Conservation (phyloP, 2,797 vertebrate genomes). For the Parambassis ranga region DNA sequence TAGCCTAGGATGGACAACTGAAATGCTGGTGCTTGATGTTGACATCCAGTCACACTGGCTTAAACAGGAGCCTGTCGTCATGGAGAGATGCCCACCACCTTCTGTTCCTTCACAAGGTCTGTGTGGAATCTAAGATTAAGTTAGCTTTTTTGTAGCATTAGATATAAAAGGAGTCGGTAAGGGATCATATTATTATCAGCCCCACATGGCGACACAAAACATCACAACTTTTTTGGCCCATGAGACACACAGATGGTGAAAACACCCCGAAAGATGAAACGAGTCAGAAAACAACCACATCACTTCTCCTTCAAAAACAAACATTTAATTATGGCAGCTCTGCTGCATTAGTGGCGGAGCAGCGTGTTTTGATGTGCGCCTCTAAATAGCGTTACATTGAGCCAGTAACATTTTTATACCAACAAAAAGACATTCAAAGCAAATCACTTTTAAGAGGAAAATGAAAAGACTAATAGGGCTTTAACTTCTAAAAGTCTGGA, state of each 20-base stretch:
- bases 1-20: no score
- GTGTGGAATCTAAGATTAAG: no score
- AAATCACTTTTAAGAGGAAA: conserved; percentile 44
- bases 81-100: no score
- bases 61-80: no score
- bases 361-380: conserved; percentile 55
- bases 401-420: conserved; percentile 48
- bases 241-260: conserved; percentile 42
- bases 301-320: conserved; percentile 65
- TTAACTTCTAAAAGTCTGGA: conserved; percentile 49
- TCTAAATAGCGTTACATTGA: conserved; percentile 50
- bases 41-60: no score
- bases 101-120: no score
- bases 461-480: conserved; percentile 50
- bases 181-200: neutral
- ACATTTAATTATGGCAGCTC: conserved; percentile 64
- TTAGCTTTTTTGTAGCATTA: no score
- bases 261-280: conserved; percentile 60
- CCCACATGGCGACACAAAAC: neutral
- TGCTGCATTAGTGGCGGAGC: conserved; percentile 43
- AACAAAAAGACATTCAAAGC: conserved; percentile 51
- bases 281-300: conserved; percentile 67
- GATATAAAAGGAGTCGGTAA: no score
- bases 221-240: conserved; percentile 10
- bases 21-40: no score